Evolutionary conservation across 2,797 vertebrate species (phyloP).

Genomic region (Poliocrania exsul): DNA sequence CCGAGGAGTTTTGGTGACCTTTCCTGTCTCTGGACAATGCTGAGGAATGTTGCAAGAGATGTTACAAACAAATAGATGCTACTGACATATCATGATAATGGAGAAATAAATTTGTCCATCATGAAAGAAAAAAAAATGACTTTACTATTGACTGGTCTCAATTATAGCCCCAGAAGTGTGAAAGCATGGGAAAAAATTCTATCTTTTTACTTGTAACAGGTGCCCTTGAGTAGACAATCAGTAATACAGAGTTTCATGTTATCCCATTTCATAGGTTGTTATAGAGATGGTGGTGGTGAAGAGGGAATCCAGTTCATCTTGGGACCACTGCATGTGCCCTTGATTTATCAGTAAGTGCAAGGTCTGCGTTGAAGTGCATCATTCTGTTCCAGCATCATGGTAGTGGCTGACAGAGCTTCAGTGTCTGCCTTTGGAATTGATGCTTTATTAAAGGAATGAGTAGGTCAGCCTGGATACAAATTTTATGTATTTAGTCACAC

Average conservation of each 20-base stretch:
- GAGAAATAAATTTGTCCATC: background rate
- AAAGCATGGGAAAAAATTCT: background rate
- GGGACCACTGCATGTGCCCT: rapidly evolving
- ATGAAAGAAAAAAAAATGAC: background rate
- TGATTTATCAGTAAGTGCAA: background rate
- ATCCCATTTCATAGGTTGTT: background rate
- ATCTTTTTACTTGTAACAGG: background rate
- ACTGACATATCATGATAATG: background rate
- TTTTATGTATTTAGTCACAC: background rate
- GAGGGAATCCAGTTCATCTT: background rate
- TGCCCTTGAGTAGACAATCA: background rate
- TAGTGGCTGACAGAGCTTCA: background rate
- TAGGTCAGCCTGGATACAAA: background rate
- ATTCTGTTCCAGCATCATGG: background rate
- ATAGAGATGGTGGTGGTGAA: background rate
- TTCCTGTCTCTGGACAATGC: background rate
- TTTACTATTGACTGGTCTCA: background rate
- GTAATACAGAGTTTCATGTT: background rate
- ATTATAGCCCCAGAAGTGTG: background rate
- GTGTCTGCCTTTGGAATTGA: background rate
- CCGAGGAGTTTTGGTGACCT: background rate
- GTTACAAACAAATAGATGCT: background rate
- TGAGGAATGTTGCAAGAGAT: background rate
- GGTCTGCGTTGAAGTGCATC: background rate
- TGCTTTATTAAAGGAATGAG: background rate